Conservation (phyloP, 2,113 vertebrate species). For the Odontophorus gujanensis region DNA sequence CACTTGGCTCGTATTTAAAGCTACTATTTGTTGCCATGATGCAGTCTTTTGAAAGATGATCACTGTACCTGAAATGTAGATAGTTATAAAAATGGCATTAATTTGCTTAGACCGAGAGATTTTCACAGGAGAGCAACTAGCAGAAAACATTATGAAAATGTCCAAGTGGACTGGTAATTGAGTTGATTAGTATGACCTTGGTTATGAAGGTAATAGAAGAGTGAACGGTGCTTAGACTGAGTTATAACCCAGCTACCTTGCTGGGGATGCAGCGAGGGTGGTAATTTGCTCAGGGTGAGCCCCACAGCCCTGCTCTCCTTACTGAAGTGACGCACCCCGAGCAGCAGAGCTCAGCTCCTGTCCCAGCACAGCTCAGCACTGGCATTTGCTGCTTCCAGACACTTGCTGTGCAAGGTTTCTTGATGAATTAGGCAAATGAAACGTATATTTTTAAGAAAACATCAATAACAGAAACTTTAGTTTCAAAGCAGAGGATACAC, state of each 20-base stretch:
- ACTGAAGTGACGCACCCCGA: slow-evolving; percentile 82
- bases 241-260: slow-evolving; percentile 81
- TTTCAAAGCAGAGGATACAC: not conserved
- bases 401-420: not conserved
- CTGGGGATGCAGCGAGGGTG: slow-evolving; percentile 73
- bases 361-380: slow-evolving; percentile 4
- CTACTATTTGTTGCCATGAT: not conserved
- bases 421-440: slow-evolving; percentile 12
- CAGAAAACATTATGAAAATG: slow-evolving; percentile 99
- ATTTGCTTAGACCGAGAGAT: slow-evolving; percentile 98
- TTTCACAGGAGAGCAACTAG: slow-evolving; percentile 99
- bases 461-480: not conserved
- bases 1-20: not conserved
- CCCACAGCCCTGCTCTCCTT: slow-evolving; percentile 73
- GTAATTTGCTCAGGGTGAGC: slow-evolving; percentile 85
- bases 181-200: slow-evolving; percentile 99
- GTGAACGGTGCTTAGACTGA: slow-evolving; percentile 86
- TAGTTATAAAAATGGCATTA: slow-evolving; percentile 95
- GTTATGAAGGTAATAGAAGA: slow-evolving; percentile 90
- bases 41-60: slow-evolving; percentile 67
- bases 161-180: slow-evolving; percentile 95
- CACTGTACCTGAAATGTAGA: slow-evolving; percentile 91
- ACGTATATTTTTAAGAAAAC: not conserved
- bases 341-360: slow-evolving; percentile 75
- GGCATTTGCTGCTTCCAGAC: slow-evolving; percentile 35